Evolutionary conservation across 2,113 vertebrate species (phyloP), one percentile per base, ranked within the genome.

Genomic region (Megaceryle torquata): DNA sequence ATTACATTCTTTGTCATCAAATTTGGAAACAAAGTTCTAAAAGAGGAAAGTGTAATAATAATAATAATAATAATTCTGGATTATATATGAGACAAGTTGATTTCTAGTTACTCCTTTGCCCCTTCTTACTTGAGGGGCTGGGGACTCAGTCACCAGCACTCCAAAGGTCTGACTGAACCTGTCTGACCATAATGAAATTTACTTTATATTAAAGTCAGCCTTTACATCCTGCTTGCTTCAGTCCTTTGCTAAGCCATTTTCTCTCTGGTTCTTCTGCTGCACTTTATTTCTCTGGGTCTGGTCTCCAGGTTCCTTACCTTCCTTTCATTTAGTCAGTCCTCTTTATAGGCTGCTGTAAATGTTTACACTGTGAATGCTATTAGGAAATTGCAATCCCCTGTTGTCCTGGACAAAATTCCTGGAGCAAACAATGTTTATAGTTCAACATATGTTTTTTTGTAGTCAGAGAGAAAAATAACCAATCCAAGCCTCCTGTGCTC

Each of bases 381-480:
- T 96, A 95, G 93, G 93, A 96, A 92, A 51, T 71, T 69, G 65
- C 43, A 78, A 59, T 97, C 77, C 93, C 84, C 68, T 56, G 61
- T 91, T 91, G 77, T 95, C 82, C 93, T 79, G 43, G 91, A 77
- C 17, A n/a, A 96, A 97, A 97, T 96, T 98, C 95, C 86, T 95
- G 76, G 68, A 91, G 89, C 86, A 96, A 85, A 86, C 68, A 95
- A 76, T 91, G 87, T 96, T 98, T 97, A 82, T 82, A 95, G 95
- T 93, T 97, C 88, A 91, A 51, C 77, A 64, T 80, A 93, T 86
- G 82, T 91, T 95, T 97, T 92, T 96, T 97, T 96, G 76, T 88
- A 97, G 85, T 86, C 43, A 51, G 69, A 82, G 83, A 92, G 57
- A 74, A 93, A 91, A 95, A 96, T 89, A 97, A 94, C 81, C 82